Evolutionary conservation across 2,888 invertebrate species (phyloP).

Genomic region (Apeira syringaria): DNA sequence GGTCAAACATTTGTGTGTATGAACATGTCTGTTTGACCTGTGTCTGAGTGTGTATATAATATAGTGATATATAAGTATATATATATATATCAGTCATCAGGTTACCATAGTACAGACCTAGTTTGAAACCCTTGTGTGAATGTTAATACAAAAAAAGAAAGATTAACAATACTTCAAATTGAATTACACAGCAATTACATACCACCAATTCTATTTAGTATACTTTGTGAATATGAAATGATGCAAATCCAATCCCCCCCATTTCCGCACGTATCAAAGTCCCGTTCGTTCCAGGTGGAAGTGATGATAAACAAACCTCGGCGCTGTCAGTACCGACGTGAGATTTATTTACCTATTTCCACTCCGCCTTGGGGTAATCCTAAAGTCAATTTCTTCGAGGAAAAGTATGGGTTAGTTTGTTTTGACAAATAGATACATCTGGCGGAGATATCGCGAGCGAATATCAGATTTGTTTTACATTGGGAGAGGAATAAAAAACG

Average conservation of each 20-base stretch:
- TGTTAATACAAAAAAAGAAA: too few species aligned
- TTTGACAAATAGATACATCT: conserved; percentile 20
- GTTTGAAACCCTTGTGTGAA: too few species aligned
- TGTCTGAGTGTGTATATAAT: too few species aligned
- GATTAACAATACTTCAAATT: too few species aligned
- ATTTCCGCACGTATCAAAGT: conserved; percentile 23
- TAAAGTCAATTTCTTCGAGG: conserved; percentile 26
- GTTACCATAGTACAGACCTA: too few species aligned
- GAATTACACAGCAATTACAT: too few species aligned
- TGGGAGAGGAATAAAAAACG: conserved; percentile 1
- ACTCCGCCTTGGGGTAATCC: conserved; percentile 31
- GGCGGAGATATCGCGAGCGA: conserved; percentile 8
- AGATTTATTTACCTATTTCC: conserved; percentile 40
- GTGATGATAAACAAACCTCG: conserved; percentile 38
- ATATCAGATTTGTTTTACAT: conserved; percentile 6
- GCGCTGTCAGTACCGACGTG: conserved; percentile 31
- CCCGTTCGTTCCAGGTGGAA: conserved; percentile 30
- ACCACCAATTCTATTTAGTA: too few species aligned
- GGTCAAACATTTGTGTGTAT: too few species aligned
- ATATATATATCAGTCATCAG: too few species aligned
- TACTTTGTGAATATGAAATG: too few species aligned
- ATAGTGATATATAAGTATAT: too few species aligned
- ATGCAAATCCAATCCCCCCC: not conserved
- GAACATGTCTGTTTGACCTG: too few species aligned
- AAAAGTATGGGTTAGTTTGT: conserved; percentile 24